These are phyloP conservation scores for Oxygymnocypris stewartii DNA, from an alignment of 2,113 vertebrate species.

Conservation along the genomic window DNA sequence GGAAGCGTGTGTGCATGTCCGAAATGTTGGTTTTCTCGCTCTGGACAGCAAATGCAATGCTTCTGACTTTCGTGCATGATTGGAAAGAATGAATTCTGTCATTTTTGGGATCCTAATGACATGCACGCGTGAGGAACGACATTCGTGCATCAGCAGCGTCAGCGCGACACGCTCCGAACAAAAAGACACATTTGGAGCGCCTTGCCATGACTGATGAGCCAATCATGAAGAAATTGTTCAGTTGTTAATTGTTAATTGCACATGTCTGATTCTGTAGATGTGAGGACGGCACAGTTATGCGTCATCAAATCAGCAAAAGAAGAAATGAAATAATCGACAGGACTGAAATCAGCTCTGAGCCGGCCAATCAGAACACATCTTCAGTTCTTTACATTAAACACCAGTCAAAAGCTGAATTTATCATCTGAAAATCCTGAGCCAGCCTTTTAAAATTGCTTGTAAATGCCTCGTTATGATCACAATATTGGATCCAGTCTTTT, in stretches of 20 bases:
- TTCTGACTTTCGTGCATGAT: not conserved
- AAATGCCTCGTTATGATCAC: no score
- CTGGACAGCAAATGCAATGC: not conserved
- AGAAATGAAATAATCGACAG: slow-evolving; percentile 3
- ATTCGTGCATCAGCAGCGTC: not conserved
- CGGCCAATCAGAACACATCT: not conserved
- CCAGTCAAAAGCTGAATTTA: not conserved
- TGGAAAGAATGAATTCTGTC: not conserved
- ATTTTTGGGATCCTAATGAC: not conserved
- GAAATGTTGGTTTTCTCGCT: not conserved
- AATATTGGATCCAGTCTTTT: no score
- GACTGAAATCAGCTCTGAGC: slow-evolving; percentile 1
- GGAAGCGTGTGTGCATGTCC: not conserved
- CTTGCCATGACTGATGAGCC: slow-evolving; percentile 8
- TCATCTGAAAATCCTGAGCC: not conserved
- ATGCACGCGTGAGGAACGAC: not conserved
- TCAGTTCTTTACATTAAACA: not conserved
- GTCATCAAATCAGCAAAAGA: slow-evolving; percentile 25
- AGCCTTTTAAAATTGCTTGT: not conserved
- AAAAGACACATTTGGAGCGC: not conserved
- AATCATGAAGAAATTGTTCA: slow-evolving; percentile 21
- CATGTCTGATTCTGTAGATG: not conserved
- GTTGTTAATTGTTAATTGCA: slow-evolving; percentile 33
- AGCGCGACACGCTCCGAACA: not conserved
- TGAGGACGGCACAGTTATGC: not conserved